phyloP scores from a whole-genome alignment of 2,797 vertebrate species.

The Dendrocincla tyrannina region DNA sequence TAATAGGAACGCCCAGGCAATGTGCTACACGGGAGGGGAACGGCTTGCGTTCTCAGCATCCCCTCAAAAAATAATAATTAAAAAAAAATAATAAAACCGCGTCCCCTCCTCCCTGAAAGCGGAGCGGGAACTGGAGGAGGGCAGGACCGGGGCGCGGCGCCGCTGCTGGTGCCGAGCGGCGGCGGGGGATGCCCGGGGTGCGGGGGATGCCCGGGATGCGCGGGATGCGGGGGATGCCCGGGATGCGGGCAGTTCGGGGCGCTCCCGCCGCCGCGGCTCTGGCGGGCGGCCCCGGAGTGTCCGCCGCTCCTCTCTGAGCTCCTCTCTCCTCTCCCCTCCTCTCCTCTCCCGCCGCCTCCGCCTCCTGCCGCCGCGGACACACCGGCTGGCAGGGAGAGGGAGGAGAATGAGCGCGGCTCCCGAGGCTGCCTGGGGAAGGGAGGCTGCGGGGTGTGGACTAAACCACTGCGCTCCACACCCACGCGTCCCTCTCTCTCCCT shows the following conservation, averaged over 20 bases:
- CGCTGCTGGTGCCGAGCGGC: not conserved
- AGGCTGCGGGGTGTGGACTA: conserved; percentile 59
- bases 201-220: not conserved
- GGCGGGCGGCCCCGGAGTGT: not conserved
- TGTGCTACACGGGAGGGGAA: conserved; percentile 42
- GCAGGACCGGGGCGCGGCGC: not conserved
- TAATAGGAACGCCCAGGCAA: conserved; percentile 61
- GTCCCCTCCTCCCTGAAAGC: conserved; percentile 53
- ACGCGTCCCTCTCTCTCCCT: conserved; percentile 19
- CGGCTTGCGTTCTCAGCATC: conserved; percentile 65
- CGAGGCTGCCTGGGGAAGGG: conserved; percentile 42
- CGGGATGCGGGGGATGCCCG: not conserved
- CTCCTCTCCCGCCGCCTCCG: conserved; percentile 30
- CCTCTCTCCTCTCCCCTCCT: not conserved
- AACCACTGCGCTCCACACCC: conserved; percentile 62
- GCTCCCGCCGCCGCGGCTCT: conserved; percentile 2
- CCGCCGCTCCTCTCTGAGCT: not conserved
- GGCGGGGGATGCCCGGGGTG: not conserved
- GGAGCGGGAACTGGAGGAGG: not conserved
- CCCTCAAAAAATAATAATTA: not conserved
- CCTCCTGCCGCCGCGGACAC: conserved; percentile 30
- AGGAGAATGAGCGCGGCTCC: conserved; percentile 53
- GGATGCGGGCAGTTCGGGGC: not conserved
- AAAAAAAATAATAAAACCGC: not conserved
- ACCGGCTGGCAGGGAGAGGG: conserved; percentile 58